phyloP scores from a whole-genome alignment of 1,140 invertebrate species.

The Amyelois transitella region DNA sequence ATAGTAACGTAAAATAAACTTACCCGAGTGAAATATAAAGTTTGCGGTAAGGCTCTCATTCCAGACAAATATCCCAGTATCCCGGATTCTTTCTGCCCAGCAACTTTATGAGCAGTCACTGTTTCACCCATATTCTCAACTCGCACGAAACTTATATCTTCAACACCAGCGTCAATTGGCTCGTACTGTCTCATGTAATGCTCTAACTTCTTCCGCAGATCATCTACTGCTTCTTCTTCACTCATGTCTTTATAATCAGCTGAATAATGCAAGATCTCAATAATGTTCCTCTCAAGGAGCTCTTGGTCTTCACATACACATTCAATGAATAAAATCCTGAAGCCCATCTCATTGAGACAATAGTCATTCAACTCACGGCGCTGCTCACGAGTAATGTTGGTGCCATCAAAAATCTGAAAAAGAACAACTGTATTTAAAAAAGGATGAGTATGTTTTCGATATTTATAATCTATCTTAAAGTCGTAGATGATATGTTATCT shows the following conservation, averaged over 20 bases:
- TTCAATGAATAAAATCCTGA: slow-evolving; percentile 94
- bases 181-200: slow-evolving; percentile 91
- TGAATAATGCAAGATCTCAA: slow-evolving; percentile 93
- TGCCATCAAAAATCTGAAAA: slow-evolving; percentile 92
- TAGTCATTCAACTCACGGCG: slow-evolving; percentile 86
- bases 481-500: background rate
- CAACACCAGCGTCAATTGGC: slow-evolving; percentile 68
- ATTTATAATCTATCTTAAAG: background rate
- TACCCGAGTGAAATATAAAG: slow-evolving; percentile 70
- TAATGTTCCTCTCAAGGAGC: slow-evolving; percentile 89
- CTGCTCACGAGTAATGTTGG: slow-evolving; percentile 89
- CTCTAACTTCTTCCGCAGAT: slow-evolving; percentile 88
- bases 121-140: slow-evolving; percentile 68
- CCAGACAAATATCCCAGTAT: slow-evolving; percentile 68
- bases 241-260: slow-evolving; percentile 91
- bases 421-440: slow-evolving; percentile 11
- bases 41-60: slow-evolving; percentile 63
- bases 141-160: slow-evolving; percentile 60
- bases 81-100: slow-evolving; percentile 66
- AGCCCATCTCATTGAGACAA: slow-evolving; percentile 82
- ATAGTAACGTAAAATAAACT: too few relatives aligned
- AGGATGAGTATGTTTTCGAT: background rate
- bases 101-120: slow-evolving; percentile 61
- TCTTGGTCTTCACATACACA: slow-evolving; percentile 90
- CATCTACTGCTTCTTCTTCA: slow-evolving; percentile 83